Evolutionary conservation across 2,888 invertebrate genomes (phyloP), one percentile per base, ranked within the genome.

Genomic region (Microctonus brassicae): DNA sequence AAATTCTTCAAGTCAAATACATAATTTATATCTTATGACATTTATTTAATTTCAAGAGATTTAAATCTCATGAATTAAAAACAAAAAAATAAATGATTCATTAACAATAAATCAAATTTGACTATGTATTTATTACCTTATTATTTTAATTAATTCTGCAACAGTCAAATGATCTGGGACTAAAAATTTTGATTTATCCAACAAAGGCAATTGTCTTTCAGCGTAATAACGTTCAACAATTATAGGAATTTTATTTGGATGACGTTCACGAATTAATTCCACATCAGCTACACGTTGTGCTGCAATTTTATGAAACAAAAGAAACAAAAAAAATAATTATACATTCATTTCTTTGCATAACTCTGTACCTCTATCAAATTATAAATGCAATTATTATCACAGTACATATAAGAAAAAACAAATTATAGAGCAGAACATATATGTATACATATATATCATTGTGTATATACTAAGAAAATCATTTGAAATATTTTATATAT

Each of bases 121-220:
- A n/a, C n/a, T n/a, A n/a, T n/a, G n/a, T n/a, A n/a, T n/a, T n/a
- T n/a, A n/a, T n/a, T n/a, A n/a, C 95, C 94, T 93, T 88, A 96
- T 94, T 73, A 96, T 94, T 74, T 94, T 93, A 79, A 95, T 90
- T 83, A 97, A 94, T 88, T 96, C 96, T 62, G 95, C 95, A 92
- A 96, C 94, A 0, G 95, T 94, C 60, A 96, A 92, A 86, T 96
- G 96, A 90, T 95, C 94, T 1, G 96, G 97, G 13, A 97, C 95
- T 81, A 97, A 88, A 88, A 95, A 96, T 87, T 96, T 96, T 0
- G 93, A 92, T 89, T 96, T 96, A 85, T 95, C 95, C 86, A 96
- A 84, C 13, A 91, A 87, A 10, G 96, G 95, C 73, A 97, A 89
- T 77, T 90, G 91, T 78, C 90, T 91, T 88, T 97, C 97, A 83